Percentiles rank a stretch among this genome's conserved stretches.
Conservation (phyloP, 2,113 vertebrate genomes). For the Xiphorhynchus elegans region DNA sequence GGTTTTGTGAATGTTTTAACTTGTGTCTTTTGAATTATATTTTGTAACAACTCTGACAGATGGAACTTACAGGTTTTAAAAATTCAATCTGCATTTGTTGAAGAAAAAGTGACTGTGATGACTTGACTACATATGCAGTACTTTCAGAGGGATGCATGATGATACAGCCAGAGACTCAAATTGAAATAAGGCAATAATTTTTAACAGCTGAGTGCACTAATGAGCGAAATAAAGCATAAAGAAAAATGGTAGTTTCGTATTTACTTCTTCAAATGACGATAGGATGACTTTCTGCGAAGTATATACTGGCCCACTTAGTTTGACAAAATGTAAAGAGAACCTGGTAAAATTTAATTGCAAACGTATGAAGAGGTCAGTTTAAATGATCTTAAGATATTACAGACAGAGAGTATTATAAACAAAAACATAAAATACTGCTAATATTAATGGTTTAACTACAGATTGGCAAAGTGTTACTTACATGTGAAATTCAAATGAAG, state of each 20-base stretch:
- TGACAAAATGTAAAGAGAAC: background rate
- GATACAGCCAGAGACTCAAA: background rate
- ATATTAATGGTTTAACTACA: background rate
- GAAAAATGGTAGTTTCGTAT: background rate
- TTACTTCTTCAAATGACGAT: background rate
- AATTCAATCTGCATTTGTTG: background rate
- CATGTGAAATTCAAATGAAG: background rate
- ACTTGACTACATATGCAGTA: background rate
- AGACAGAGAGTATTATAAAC: background rate
- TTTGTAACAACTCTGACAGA: background rate
- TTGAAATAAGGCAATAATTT: background rate
- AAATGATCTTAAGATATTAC: background rate
- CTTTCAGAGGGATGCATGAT: background rate
- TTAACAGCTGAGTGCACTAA: background rate
- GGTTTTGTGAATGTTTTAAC: background rate
- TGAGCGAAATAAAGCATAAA: background rate
- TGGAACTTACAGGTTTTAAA: background rate
- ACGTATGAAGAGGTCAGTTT: background rate
- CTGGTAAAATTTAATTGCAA: background rate
- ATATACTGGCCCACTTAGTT: background rate
- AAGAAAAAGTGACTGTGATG: background rate
- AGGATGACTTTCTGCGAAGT: background rate
- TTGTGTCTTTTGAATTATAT: background rate
- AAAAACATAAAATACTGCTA: background rate
- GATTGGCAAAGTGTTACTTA: background rate